Percentiles rank a stretch among this genome's conserved stretches.
Conservation (phyloP, 2,113 vertebrate species). For the Caracal caracal region DNA sequence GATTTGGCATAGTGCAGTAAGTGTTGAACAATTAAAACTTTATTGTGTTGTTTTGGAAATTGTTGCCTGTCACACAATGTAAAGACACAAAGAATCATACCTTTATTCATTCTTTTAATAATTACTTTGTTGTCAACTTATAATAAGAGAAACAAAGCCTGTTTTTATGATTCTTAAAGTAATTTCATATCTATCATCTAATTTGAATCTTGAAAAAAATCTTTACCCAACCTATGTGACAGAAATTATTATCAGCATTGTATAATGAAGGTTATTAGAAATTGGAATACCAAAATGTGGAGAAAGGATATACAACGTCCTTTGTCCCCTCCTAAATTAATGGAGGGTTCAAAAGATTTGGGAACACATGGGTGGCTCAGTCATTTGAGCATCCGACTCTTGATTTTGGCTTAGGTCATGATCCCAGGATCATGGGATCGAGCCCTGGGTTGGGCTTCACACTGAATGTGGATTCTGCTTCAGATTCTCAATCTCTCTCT, state of each 20-base stretch:
- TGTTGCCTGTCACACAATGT: not conserved
- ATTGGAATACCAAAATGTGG: not conserved
- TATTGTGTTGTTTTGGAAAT: constrained; percentile 37
- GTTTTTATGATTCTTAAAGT: not conserved
- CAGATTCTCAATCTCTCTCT: too few relatives aligned
- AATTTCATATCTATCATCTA: not conserved
- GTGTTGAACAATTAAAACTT: constrained; percentile 2
- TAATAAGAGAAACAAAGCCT: not conserved
- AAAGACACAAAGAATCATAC: not conserved
- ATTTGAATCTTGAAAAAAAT: not conserved
- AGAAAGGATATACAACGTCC: not conserved
- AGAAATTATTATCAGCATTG: not conserved
- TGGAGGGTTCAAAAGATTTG: not conserved
- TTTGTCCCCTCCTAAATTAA: not conserved
- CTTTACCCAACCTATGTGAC: not conserved
- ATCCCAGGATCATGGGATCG: too few relatives aligned
- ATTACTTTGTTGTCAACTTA: not conserved
- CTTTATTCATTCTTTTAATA: not conserved
- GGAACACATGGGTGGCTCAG: too few relatives aligned
- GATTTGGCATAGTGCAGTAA: not conserved
- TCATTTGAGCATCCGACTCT: too few relatives aligned
- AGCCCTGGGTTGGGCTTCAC: too few relatives aligned
- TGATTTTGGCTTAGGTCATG: too few relatives aligned
- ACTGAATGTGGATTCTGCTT: too few relatives aligned
- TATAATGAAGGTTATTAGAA: not conserved